Evolutionary conservation across 2,797 vertebrate genomes (phyloP).

Genomic region (Psittacula derbiana): DNA sequence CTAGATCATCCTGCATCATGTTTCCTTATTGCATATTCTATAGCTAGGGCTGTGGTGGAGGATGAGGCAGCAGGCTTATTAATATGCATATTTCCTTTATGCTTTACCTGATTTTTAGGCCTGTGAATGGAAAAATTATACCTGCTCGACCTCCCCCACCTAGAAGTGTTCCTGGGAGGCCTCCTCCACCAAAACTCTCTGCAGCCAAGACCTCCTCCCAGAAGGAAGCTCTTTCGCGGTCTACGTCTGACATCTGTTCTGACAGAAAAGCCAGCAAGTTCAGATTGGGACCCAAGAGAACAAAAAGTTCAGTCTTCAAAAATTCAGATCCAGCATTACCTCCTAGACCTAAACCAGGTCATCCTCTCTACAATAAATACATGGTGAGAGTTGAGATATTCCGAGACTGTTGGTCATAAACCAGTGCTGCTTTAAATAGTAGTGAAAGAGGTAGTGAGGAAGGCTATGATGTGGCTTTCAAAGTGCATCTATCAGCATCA

Average conservation of each 20-base stretch:
- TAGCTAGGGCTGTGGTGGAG: not conserved
- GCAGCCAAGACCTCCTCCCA: constrained; percentile 63
- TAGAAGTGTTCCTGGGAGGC: constrained; percentile 85
- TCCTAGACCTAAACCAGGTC: constrained; percentile 91
- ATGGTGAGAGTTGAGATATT: constrained; percentile 77
- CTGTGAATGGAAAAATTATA: constrained; percentile 75
- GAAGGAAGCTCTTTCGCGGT: constrained; percentile 67
- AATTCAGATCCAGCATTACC: constrained; percentile 86
- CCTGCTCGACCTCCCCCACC: constrained; percentile 80
- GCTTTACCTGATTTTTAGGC: constrained; percentile 70
- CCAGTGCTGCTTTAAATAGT: not conserved
- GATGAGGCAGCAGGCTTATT: not conserved
- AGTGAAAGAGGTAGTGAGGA: not conserved
- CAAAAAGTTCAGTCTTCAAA: constrained; percentile 76
- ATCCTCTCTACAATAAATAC: constrained; percentile 94
- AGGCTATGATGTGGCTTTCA: not conserved
- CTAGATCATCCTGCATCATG: not conserved
- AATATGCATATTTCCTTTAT: not conserved
- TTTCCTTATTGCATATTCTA: not conserved
- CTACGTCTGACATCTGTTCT: constrained; percentile 70
- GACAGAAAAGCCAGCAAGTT: constrained; percentile 68
- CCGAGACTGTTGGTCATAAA: not conserved
- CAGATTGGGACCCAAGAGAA: constrained; percentile 68
- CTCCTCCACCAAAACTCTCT: constrained; percentile 83
- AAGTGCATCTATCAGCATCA: not conserved